Conservation (phyloP, 2,113 vertebrate species). For the Theristicus caerulescens region DNA sequence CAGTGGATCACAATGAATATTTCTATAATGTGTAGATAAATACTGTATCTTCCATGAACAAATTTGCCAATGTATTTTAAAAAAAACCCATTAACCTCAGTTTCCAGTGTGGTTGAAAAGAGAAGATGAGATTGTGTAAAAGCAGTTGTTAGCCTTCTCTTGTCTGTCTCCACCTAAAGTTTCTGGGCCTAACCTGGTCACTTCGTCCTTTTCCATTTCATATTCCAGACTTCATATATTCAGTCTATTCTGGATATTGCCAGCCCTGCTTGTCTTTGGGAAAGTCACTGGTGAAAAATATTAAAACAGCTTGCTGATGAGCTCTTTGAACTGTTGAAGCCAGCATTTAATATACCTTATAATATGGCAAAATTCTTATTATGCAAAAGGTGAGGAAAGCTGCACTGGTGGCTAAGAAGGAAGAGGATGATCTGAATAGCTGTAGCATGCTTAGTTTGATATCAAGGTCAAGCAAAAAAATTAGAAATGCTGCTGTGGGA, state of each 20-base stretch:
- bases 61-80: neutral
- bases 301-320: neutral
- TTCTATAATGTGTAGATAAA: neutral
- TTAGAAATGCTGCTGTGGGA: neutral
- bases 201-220: neutral
- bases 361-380: neutral
- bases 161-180: neutral
- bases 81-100: neutral
- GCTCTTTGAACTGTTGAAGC: neutral
- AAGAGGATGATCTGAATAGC: neutral
- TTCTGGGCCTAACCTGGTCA: neutral
- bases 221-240: neutral
- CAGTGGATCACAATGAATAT: neutral
- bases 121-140: neutral
- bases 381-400: neutral
- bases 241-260: neutral
- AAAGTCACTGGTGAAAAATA: neutral
- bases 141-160: neutral
- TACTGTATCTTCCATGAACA: neutral
- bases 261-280: neutral
- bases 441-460: neutral
- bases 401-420: neutral
- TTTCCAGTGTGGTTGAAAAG: neutral
- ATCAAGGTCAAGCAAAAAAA: conserved; percentile 31
- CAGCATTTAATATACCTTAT: neutral